These are phyloP conservation scores for Amblyopsis rosae DNA, from an alignment of 2,113 vertebrate species.

Conservation along the genomic window DNA sequence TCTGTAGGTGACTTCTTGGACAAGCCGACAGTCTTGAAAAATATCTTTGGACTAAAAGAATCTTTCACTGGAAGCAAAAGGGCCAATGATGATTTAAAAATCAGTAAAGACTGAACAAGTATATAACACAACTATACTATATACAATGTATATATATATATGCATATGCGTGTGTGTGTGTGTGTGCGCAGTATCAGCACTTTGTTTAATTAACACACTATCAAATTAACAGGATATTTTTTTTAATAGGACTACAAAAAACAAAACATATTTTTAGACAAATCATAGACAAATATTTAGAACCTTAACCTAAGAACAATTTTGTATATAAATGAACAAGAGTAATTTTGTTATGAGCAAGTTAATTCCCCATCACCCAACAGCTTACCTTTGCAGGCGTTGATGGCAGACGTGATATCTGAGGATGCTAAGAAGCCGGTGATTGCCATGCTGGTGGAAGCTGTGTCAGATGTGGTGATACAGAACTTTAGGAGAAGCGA, in stretches of 20 bases:
- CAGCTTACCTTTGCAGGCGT: conserved; percentile 75
- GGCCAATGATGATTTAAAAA: conserved; percentile 6
- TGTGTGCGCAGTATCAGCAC: not conserved
- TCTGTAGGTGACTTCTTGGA: conserved; percentile 68
- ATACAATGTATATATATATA: not conserved
- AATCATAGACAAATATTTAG: not conserved
- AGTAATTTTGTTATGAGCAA: not conserved
- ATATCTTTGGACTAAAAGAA: conserved; percentile 68
- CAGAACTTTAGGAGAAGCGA: conserved; percentile 22
- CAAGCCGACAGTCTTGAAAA: conserved; percentile 70
- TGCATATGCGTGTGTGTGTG: not conserved
- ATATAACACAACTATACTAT: not conserved
- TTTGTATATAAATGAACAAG: not conserved
- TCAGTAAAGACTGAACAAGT: not conserved
- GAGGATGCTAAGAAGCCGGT: conserved; percentile 73
- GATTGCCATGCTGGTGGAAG: conserved; percentile 68
- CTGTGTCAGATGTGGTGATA: conserved; percentile 29
- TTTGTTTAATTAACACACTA: not conserved
- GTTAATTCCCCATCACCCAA: not conserved
- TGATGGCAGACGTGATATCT: conserved; percentile 75
- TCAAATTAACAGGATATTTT: not conserved
- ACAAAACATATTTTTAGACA: not conserved
- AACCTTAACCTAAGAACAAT: not conserved
- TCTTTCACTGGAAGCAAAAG: conserved; percentile 60
- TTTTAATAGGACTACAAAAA: too few relatives aligned